Evolutionary conservation across 1,140 invertebrate species (phyloP), one percentile per base, ranked within the genome.

Genomic region (Nymphalis io): DNA sequence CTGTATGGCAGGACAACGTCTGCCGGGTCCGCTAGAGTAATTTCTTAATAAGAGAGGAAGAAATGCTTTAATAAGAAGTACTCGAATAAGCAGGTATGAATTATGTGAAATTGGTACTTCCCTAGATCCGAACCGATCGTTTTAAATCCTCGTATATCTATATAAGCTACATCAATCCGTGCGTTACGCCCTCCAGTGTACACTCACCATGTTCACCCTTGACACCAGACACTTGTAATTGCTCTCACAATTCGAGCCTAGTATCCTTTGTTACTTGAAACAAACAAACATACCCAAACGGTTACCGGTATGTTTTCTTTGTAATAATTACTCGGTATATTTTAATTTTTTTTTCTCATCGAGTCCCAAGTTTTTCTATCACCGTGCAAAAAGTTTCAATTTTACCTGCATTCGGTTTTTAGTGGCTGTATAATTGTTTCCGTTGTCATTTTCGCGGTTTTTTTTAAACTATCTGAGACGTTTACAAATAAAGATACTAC

Each of bases 181-280:
- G 63, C 55, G 64, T 38, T 59, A 33, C 15, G 11, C 10, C 18
- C 3, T 8, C 21, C 51, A 78, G 65, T 80, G 75, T 74, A 61
- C 42, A 74, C 1, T 8, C 16, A 13, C 33, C 61, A 51, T 13
- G 27, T 75, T 77, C 77, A 74, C 74, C 75, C 77, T 71, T 73
- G 73, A 78, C 68, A 82, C 72, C 53, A 63, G 75, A 82, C 79
- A 75, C 73, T 75, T 77, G 79, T 80, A 82, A 84, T 84, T 84
- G 80, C 80, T 80, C 75, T 75, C 68, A 70, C 70, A 71, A 74
- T 79, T 78, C 77, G 70, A 68, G 64, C 55, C 69, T 62, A 69
- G 68, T 70, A 80, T 81, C 79, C 80, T 83, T 79, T 80, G 81
- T 80, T 69, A 42, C 59, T 38, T 48, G 53, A 68, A 68, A 71